phyloP scores from a whole-genome alignment of 2,888 invertebrate genomes.

The Cataglyphis albicans region DNA sequence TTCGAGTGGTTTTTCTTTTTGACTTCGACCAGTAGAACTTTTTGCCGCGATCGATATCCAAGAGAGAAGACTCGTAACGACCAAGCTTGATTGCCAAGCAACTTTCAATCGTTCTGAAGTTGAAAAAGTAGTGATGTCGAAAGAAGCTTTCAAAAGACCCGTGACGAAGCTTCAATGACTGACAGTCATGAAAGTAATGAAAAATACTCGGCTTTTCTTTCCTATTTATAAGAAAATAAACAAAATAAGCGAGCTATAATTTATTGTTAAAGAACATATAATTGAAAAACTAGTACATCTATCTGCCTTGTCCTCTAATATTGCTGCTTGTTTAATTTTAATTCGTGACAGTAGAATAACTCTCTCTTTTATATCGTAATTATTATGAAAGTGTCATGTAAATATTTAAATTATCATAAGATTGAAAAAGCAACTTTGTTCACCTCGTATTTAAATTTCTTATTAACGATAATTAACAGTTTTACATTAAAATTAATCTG shows the following conservation, averaged over 20 bases:
- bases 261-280: neutral
- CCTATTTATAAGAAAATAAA: neutral
- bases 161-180: neutral
- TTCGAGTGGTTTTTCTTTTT: neutral
- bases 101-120: constrained; percentile 20
- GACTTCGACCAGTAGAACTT: constrained; percentile 35
- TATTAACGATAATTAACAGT: neutral
- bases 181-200: neutral
- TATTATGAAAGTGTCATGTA: neutral
- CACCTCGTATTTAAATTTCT: neutral
- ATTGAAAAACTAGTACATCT: neutral
- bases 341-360: neutral
- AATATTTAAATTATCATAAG: neutral
- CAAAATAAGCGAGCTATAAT: neutral
- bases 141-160: neutral
- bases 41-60: constrained; percentile 3
- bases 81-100: constrained; percentile 35
- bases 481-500: neutral
- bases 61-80: constrained; percentile 4
- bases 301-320: neutral
- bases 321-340: neutral
- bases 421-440: neutral
- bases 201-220: neutral
- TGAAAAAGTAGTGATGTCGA: constrained; percentile 16
- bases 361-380: neutral